Evolutionary conservation across 2,888 invertebrate genomes (phyloP).

Genomic region (Nudaria mundana): DNA sequence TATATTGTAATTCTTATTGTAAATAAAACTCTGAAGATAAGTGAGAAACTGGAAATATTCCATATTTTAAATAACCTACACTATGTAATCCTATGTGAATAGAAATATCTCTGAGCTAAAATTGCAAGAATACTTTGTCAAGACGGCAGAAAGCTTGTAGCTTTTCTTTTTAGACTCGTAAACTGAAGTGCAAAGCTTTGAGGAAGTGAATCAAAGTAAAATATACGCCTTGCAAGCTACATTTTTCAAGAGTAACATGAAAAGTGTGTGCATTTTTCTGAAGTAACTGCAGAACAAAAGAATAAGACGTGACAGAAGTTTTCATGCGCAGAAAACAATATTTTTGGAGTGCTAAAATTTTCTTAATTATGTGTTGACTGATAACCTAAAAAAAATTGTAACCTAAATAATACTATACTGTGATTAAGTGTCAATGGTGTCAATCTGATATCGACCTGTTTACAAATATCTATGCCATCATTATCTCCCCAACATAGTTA

Average conservation of each 20-base stretch:
- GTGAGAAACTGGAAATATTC: no score
- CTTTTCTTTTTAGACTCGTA: conserved; percentile 39
- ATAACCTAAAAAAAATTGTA: no score
- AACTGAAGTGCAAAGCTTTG: conserved; percentile 17
- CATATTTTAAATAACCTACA: conserved; percentile 14
- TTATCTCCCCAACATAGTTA: background rate
- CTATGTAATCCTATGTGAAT: conserved; percentile 18
- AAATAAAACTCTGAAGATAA: no score
- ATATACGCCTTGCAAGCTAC: background rate
- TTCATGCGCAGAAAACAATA: no score
- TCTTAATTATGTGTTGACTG: conserved; percentile 11
- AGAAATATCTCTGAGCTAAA: conserved; percentile 35
- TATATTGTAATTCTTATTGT: no score
- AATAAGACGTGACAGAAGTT: no score
- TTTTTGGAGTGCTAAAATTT: no score
- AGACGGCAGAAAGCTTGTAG: conserved; percentile 37
- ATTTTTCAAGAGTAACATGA: conserved; percentile 4
- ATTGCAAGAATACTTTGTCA: conserved; percentile 39
- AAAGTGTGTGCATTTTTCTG: no score
- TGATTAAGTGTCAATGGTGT: no score
- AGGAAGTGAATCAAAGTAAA: background rate
- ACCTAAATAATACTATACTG: no score
- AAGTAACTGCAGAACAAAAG: no score
- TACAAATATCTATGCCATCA: no score
- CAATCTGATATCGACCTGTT: conserved; percentile 5